Base-by-base conservation (phyloP, 2,113 vertebrate species). In the Phoenicopterus ruber region DNA sequence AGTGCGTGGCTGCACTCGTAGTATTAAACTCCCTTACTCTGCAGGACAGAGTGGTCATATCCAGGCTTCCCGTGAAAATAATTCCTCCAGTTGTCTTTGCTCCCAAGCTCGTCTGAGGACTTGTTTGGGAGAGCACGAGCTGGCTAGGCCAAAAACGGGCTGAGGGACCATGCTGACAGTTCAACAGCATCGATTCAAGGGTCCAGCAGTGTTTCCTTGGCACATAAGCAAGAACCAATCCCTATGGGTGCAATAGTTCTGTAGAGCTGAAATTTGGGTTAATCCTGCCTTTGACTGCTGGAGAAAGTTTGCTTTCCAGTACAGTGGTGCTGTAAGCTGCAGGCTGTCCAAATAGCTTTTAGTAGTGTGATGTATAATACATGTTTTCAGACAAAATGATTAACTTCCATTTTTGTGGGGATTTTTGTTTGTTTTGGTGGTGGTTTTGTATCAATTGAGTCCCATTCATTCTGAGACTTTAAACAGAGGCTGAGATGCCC, bases 1-100 rank as follows among this genome's bases (percentile, higher is more conserved):
- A 4, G 17, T 6, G 11, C 18, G 7, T 77, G 47, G 36, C 24
- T 46, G 17, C 8, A 1, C 14, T 66, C 0, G 0, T 21, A n/a
- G 17, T 4, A 1, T 49, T 5, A 4, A 76, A 28, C 11, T 69
- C 25, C 67, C 72, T 46, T 72, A 6, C 20, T 10, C n/a, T 92
- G 59, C 46, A 73, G 59, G 50, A 31, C 66, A 57, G 15, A 67
- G 71, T 3, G 6, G 25, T 91, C 52, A 8, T 74, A 20, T 85
- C 89, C 69, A 88, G 86, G 63, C 62, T 93, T 91, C 58, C 65
- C 11, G 0, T 31, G 25, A 67, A 91, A 93, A 74, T 21, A 49
- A 91, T 50, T 85, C 70, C 54, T 93, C 36, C 13, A 4, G 16
- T 58, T 91, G 5, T 67, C 47, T 82, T 89, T 87, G 74, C 26